Percentiles rank a stretch among this genome's conserved stretches.
These are phyloP conservation scores for Thalassophryne amazonica DNA, from an alignment of 2,797 vertebrate species.

Conservation along the genomic window DNA sequence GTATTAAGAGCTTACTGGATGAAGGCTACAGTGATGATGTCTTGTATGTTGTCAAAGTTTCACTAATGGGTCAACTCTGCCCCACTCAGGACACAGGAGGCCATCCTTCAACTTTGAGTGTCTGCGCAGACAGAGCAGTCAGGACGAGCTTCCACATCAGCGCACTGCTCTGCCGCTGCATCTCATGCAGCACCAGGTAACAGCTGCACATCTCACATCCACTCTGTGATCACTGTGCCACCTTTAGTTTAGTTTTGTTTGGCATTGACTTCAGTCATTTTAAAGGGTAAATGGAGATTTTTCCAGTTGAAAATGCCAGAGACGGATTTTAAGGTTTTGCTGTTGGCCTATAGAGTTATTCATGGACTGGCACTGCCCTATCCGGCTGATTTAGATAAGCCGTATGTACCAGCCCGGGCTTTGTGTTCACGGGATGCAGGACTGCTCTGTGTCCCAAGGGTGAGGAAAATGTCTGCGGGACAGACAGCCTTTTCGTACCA, in stretches of 20 bases:
- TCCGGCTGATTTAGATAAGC: no score
- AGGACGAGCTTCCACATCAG: constrained; percentile 90
- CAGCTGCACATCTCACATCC: background rate
- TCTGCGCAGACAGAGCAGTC: constrained; percentile 94
- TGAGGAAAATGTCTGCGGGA: no score
- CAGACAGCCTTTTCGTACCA: no score
- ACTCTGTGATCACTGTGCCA: background rate
- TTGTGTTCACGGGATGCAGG: no score
- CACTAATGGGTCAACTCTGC: constrained; percentile 25
- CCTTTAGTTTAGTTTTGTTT: background rate
- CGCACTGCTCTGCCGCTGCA: constrained; percentile 94
- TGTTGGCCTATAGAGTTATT: no score
- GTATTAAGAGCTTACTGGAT: no score
- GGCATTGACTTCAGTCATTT: background rate
- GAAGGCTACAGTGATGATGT: background rate
- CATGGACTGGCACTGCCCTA: no score
- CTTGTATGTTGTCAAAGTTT: constrained; percentile 13
- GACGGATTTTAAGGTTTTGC: no score
- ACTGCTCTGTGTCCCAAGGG: no score
- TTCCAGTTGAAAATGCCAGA: no score
- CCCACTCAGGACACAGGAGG: constrained; percentile 79
- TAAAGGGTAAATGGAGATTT: background rate
- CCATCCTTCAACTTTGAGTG: constrained; percentile 99
- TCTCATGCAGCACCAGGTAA: constrained; percentile 98
- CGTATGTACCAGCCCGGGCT: no score